Evolutionary conservation across 2,113 vertebrate genomes (phyloP).

Genomic region (Ptychochromis oligacanthus): DNA sequence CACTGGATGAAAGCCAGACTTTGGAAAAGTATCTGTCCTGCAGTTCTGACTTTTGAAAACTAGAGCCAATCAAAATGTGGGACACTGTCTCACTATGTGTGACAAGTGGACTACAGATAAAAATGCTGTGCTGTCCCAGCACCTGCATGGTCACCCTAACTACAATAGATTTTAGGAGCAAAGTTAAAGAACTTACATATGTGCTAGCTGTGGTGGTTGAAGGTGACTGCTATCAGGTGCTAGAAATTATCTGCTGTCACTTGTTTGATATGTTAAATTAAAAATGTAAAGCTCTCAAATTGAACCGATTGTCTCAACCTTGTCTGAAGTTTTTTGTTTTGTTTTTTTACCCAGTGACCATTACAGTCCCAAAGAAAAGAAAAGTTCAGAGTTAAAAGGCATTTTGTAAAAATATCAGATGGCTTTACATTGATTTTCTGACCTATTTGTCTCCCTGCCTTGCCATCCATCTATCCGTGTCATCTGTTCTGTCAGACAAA

Average conservation of each 20-base stretch:
- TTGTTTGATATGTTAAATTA: background rate
- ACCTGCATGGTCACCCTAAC: background rate
- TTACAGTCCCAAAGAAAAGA: background rate
- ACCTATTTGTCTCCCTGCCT: background rate
- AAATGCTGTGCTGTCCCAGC: background rate
- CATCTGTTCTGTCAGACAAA: background rate
- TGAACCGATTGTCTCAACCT: background rate
- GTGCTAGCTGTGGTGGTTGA: background rate
- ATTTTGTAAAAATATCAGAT: background rate
- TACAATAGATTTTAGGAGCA: background rate
- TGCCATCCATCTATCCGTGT: background rate
- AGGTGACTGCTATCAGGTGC: background rate
- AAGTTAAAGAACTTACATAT: background rate
- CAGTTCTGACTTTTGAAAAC: background rate
- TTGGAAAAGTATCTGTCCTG: background rate
- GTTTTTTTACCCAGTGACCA: background rate
- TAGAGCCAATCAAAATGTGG: slow-evolving; percentile 2
- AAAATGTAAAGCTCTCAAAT: background rate
- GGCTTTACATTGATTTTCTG: background rate
- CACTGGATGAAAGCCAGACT: background rate
- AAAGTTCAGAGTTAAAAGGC: background rate
- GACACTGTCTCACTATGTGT: background rate
- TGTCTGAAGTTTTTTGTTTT: too few species aligned
- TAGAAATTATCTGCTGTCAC: background rate
- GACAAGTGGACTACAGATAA: background rate